Base-by-base conservation (phyloP, 2,113 vertebrate species). In the Centropus bengalensis region DNA sequence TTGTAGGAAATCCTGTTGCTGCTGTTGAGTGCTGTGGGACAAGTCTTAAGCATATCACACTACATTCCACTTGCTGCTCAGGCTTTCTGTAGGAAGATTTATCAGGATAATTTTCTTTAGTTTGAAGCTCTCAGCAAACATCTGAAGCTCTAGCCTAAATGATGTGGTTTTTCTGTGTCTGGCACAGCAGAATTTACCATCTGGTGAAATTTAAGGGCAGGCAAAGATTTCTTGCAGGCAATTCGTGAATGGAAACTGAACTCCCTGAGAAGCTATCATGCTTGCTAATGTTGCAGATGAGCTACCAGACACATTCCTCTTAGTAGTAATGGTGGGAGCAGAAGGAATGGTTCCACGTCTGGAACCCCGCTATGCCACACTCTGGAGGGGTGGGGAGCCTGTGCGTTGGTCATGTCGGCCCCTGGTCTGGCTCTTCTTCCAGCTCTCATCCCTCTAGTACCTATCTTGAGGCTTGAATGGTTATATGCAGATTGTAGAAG, bases 381-480 rank as follows among this genome's bases (percentile, higher is more conserved):
- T 51, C 26, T 2, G 2, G 62, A 42, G 49, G 27, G 32, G 4
- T 28, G 42, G n/a, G 20, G 49, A 49, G 10, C 5, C 12, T 3
- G 0, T 66, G 63, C 1, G 0, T 44, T 0, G 0, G 27, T 59
- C 67, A 30, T 28, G 20, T 64, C 47, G 56, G 2, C 6, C 11
- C 12, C 2, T 23, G 10, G 6, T 15, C 42, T 63, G 60, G 11
- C 56, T 78, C 2, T n/a, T 30, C 44, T 44, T 42, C 26, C 7
- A 52, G 11, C 56, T 78, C 2, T 30, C 33, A 52, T 38, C 47
- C 26, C 8, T 54, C 23, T 13, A 6, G 42, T 63, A 51, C 16
- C 10, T 27, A 1, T 32, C 38, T 22, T 78, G 52, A 30, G 15
- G 16, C 8, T 73, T 73, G 49, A 20, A 22, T 58, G 27, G 14